Evolutionary conservation across 2,113 vertebrate genomes (phyloP), one percentile per base, ranked within the genome.

Genomic region (Zingel zingel): DNA sequence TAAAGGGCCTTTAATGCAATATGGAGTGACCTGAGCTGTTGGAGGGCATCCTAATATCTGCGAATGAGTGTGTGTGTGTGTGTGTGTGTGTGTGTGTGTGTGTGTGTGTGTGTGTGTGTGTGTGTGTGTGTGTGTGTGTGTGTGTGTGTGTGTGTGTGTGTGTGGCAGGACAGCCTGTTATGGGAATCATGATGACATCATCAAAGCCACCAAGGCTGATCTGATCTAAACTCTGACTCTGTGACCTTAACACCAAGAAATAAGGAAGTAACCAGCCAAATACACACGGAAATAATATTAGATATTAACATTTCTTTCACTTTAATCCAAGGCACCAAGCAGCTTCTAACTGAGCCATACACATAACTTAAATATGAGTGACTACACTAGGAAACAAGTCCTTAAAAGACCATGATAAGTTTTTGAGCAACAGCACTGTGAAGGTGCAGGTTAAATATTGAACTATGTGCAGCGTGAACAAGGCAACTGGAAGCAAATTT

Each of bases 1-100:
- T 74, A 21, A 74, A 85, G 79, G 71, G 67, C 51, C 75, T 84
- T 75, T 75, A 87, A 91, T 94, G 47, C 30, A 93, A 94, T 95
- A 96, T 96, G 90, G 77, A 74, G 65, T 84, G 91, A 3, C 53
- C 72, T 77, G 13, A 67, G 73, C 77, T 71, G 0, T 79, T 87
- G 48, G 74, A 87, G 88, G 89, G 12, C 82, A 88, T 77, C 76
- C 45, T 64, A 61, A 57, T 72, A 57, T 72, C 21, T 77, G 58
- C 0, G 7, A 19, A 33, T 47, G 64, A 23, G 36, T 62, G 48
- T 21, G 57, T 64, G 25, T 71, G 25, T 15, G 27, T 72, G 58
- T 50, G n/a, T 68, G 6, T 30, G 30, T 53, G 15, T 50, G 66
- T 51, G 30, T 12, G 57, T 54, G 30, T 53, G n/a, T 53, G 58